Evolutionary conservation across 2,113 vertebrate genomes (phyloP).

Genomic region (Gasterosteus nipponicus): DNA sequence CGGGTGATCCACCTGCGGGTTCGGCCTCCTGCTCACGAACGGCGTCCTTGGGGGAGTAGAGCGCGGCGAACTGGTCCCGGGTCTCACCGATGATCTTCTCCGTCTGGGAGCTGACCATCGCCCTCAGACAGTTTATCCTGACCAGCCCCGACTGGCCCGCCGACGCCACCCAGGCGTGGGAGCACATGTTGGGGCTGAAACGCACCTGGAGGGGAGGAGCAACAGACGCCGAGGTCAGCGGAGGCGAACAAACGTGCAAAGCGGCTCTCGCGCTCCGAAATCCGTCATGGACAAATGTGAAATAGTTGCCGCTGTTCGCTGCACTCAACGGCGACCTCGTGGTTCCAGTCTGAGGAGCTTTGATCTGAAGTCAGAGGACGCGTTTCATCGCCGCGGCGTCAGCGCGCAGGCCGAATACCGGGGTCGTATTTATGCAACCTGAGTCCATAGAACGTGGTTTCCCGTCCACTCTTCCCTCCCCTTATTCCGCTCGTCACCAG

Average conservation of each 20-base stretch:
- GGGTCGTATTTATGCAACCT: too few species aligned
- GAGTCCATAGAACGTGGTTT: not conserved
- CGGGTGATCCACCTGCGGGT: slow-evolving; percentile 1
- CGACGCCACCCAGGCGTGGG: slow-evolving; percentile 87
- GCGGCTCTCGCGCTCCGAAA: too few species aligned
- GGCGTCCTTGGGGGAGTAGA: slow-evolving; percentile 49
- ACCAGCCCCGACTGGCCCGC: slow-evolving; percentile 91
- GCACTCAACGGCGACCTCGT: too few species aligned
- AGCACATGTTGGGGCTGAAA: slow-evolving; percentile 91
- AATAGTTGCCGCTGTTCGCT: too few species aligned
- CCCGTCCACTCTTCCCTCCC: not conserved
- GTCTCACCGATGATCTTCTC: slow-evolving; percentile 73
- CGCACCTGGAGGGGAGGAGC: slow-evolving; percentile 83
- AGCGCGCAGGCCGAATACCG: too few species aligned
- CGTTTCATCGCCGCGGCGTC: too few species aligned
- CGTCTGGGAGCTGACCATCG: slow-evolving; percentile 74
- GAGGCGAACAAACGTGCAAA: too few species aligned
- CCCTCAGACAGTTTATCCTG: slow-evolving; percentile 84
- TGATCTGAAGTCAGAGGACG: too few species aligned
- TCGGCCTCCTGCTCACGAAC: not conserved
- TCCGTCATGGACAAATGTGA: too few species aligned
- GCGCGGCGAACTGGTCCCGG: slow-evolving; percentile 78
- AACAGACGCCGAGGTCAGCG: not conserved
- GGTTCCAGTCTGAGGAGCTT: too few species aligned
- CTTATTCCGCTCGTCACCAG: slow-evolving; percentile 22